Conservation (phyloP, 2,113 vertebrate genomes). For the Scartelaos histophorus region DNA sequence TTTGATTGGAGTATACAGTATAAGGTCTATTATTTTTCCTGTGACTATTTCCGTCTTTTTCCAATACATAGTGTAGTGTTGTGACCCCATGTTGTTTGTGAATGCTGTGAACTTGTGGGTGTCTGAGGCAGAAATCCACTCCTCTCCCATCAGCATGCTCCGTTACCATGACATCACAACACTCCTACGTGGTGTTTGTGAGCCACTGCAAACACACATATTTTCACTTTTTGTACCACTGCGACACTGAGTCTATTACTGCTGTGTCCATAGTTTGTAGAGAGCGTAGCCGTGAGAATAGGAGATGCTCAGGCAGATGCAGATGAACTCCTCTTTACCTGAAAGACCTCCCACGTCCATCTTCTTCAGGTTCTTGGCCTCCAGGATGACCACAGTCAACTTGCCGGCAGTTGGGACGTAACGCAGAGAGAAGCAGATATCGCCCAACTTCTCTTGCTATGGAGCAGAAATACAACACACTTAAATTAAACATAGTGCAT, state of each 20-base stretch:
- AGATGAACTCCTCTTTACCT: constrained; percentile 76
- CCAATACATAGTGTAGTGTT: neutral
- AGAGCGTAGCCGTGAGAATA: constrained; percentile 11
- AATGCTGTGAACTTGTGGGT: constrained; percentile 12
- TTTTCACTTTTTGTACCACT: constrained; percentile 4
- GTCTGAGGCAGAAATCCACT: constrained; percentile 8
- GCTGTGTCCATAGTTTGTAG: neutral
- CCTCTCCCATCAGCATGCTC: constrained; percentile 19
- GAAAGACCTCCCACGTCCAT: constrained; percentile 98
- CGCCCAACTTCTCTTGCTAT: constrained; percentile 98
- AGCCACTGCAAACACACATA: constrained; percentile 10
- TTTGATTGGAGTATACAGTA: neutral
- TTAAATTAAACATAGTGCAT: constrained; percentile 26
- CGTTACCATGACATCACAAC: constrained; percentile 52
- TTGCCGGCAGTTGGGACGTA: constrained; percentile 98
- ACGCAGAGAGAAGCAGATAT: constrained; percentile 98
- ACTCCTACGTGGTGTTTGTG: constrained; percentile 17
- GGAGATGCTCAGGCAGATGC: constrained; percentile 29
- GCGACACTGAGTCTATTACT: constrained; percentile 10
- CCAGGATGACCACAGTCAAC: constrained; percentile 94
- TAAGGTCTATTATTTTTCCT: neutral
- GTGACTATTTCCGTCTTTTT: neutral
- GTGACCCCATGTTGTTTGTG: constrained; percentile 3
- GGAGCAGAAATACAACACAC: constrained; percentile 31
- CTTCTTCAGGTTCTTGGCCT: constrained; percentile 99